These are phyloP conservation scores for Antheraea yamamai DNA, from an alignment of 2,888 invertebrate species.

Conservation along the genomic window DNA sequence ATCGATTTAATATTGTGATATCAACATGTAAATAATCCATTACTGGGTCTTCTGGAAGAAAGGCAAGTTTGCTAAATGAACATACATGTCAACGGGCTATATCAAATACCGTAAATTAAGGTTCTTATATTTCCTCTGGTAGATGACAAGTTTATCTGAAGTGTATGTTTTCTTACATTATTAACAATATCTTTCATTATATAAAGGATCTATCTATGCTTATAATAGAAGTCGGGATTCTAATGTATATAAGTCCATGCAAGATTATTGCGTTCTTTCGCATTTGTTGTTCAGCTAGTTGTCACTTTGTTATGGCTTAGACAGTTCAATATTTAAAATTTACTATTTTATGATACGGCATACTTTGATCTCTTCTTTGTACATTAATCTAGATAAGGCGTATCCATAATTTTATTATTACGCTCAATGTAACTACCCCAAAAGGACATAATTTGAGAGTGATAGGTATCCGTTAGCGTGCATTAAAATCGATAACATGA, in stretches of 20 bases:
- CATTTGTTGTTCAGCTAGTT: not conserved
- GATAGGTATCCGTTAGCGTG: not conserved
- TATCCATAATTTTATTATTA: not conserved
- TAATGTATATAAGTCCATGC: not conserved
- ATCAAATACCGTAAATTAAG: not conserved
- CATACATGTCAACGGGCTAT: not conserved
- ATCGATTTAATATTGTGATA: not conserved
- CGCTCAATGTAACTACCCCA: not conserved
- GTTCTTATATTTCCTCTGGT: not conserved
- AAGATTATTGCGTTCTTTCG: not conserved
- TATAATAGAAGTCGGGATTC: not conserved
- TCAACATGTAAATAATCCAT: not conserved
- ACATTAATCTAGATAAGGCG: no score
- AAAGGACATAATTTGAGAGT: not conserved
- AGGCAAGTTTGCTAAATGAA: not conserved
- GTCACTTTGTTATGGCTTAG: not conserved
- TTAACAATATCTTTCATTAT: not conserved
- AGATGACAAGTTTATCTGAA: not conserved
- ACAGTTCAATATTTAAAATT: not conserved
- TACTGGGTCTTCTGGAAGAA: not conserved
- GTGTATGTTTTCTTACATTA: not conserved
- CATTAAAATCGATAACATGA: not conserved
- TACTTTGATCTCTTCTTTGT: no score
- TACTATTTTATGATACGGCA: not conserved
- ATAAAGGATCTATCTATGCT: not conserved